Evolutionary conservation across 1,140 invertebrate species (phyloP).

Genomic region (Saccostrea glomerata): DNA sequence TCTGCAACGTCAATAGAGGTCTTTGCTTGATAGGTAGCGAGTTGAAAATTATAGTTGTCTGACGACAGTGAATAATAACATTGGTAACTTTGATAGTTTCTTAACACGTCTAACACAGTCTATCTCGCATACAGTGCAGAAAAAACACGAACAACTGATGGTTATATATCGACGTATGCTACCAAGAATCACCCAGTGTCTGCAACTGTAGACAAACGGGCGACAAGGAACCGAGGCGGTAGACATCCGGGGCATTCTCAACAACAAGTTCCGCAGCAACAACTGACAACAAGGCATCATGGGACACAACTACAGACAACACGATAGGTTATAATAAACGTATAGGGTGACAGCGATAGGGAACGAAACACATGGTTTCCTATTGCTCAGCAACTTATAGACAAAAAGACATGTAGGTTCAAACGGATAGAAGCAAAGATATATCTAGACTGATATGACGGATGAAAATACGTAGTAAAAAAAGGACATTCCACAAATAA

Average conservation of each 20-base stretch:
- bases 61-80: constrained; percentile 36
- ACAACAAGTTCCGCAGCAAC: constrained; percentile 5
- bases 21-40: constrained; percentile 8
- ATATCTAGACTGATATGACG: too few relatives aligned
- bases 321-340: not conserved
- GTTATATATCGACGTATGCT: constrained; percentile 33
- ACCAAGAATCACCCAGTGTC: constrained; percentile 12
- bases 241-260: constrained; percentile 17
- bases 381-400: not conserved
- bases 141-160: constrained; percentile 36
- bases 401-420: not conserved
- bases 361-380: not conserved
- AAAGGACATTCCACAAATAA: too few relatives aligned
- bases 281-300: not conserved
- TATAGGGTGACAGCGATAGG: not conserved
- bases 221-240: not conserved
- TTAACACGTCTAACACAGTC: constrained; percentile 20
- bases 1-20: constrained; percentile 6
- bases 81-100: constrained; percentile 31
- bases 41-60: constrained; percentile 30
- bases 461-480: too few relatives aligned
- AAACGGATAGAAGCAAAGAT: too few relatives aligned
- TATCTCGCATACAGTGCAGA: constrained; percentile 30
- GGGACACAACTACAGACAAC: not conserved
- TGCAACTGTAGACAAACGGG: not conserved